Percentiles rank a stretch among this genome's conserved stretches.
Conservation (phyloP, 2,888 invertebrate species). For the Scaptomyza caliginosa region DNA sequence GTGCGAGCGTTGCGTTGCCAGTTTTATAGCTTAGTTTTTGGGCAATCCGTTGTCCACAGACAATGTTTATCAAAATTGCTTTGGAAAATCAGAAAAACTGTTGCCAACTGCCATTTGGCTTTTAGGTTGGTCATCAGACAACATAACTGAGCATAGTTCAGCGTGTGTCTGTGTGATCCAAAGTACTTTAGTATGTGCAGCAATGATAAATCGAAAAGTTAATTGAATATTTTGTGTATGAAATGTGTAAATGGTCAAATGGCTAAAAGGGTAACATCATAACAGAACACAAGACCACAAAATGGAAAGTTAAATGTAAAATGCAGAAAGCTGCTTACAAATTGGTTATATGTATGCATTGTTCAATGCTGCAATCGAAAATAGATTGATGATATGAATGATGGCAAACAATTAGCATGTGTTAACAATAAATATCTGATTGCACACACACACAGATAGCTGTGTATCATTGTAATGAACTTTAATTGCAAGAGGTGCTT, state of each 20-base stretch:
- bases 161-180: conserved; percentile 22
- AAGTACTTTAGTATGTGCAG: conserved; percentile 22
- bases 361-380: not conserved
- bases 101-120: conserved; percentile 37
- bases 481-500: not conserved
- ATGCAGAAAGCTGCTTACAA: not conserved
- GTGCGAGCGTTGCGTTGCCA: conserved; percentile 29
- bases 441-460: no score
- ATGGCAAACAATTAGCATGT: not conserved
- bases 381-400: conserved; percentile 7
- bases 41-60: conserved; percentile 13
- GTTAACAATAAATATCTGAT: not conserved
- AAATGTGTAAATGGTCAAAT: conserved; percentile 9
- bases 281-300: conserved; percentile 1
- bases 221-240: conserved; percentile 42
- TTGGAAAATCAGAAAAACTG: conserved; percentile 44
- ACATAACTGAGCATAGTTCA: not conserved
- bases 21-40: conserved; percentile 21
- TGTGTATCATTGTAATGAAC: not conserved
- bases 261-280: conserved; percentile 1
- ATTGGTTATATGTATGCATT: conserved; percentile 8
- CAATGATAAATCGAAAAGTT: conserved; percentile 46
- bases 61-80: conserved; percentile 52
- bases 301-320: not conserved
- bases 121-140: conserved; percentile 9